Evolutionary conservation across 1,140 invertebrate genomes (phyloP).

Genomic region (Hypsibius dujardini): DNA sequence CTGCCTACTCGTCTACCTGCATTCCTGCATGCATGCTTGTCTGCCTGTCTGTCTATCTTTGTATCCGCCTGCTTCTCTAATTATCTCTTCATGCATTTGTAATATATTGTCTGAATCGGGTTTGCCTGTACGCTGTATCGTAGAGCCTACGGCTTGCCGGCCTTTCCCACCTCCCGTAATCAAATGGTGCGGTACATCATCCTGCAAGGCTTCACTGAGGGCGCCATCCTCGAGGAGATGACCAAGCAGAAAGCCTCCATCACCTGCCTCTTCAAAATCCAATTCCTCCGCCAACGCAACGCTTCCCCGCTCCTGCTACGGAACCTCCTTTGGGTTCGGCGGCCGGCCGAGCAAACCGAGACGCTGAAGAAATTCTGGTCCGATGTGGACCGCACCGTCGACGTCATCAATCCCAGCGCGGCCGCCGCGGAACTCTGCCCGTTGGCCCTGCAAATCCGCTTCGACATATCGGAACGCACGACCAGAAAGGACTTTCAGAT

Average conservation of each 20-base stretch:
- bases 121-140: not conserved
- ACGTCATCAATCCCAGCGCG: not conserved
- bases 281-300: slow-evolving; percentile 5
- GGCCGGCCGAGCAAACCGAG: not conserved
- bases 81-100: too few species aligned
- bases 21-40: too few species aligned
- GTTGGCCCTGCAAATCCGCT: not conserved
- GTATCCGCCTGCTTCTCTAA: too few species aligned
- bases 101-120: too few species aligned
- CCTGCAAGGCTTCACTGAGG: not conserved
- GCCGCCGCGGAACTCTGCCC: not conserved
- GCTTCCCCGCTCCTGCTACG: not conserved
- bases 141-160: not conserved
- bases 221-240: not conserved
- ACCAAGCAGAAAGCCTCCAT: not conserved
- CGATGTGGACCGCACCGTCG: not conserved
- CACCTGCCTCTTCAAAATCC: not conserved
- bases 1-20: too few species aligned
- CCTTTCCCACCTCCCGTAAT: not conserved
- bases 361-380: not conserved
- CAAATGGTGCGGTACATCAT: slow-evolving; percentile 14
- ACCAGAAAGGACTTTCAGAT: not conserved
- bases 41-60: too few species aligned
- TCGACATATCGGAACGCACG: not conserved
- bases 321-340: not conserved